These are phyloP conservation scores for Solea solea DNA, from an alignment of 2,113 vertebrate species.

Conservation along the genomic window DNA sequence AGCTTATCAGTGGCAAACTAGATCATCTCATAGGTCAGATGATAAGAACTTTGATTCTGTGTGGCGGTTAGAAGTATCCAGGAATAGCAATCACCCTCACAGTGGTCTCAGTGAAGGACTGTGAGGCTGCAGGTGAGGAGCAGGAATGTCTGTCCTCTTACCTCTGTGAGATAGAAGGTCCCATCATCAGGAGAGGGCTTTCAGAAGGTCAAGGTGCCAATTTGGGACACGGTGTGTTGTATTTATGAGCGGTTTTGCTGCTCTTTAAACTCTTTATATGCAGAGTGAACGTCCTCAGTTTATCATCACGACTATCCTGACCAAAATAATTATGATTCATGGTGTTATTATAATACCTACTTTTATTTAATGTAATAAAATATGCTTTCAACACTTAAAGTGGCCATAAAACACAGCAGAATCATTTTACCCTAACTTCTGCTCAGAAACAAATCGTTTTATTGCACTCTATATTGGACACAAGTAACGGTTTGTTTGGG, in stretches of 20 bases:
- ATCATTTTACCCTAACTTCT: too few relatives aligned
- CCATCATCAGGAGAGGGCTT: not conserved
- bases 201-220: slow-evolving; percentile 3
- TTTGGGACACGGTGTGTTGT: not conserved
- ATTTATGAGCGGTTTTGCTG: too few relatives aligned
- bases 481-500: too few relatives aligned
- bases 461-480: too few relatives aligned
- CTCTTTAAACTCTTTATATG: not conserved
- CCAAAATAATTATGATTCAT: too few relatives aligned
- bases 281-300: too few relatives aligned
- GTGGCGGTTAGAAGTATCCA: not conserved
- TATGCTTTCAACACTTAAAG: too few relatives aligned
- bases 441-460: too few relatives aligned
- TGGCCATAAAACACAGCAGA: too few relatives aligned
- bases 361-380: too few relatives aligned
- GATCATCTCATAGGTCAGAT: slow-evolving; percentile 35
- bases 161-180: not conserved
- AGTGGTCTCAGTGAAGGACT: not conserved
- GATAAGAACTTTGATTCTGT: slow-evolving; percentile 28
- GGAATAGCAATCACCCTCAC: not conserved
- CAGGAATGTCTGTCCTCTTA: not conserved
- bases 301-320: too few relatives aligned
- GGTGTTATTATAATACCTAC: too few relatives aligned
- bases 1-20: slow-evolving; percentile 30
- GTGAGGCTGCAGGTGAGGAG: not conserved